Evolutionary conservation across 2,888 invertebrate genomes (phyloP).

Genomic region (Hypena proboscidalis): DNA sequence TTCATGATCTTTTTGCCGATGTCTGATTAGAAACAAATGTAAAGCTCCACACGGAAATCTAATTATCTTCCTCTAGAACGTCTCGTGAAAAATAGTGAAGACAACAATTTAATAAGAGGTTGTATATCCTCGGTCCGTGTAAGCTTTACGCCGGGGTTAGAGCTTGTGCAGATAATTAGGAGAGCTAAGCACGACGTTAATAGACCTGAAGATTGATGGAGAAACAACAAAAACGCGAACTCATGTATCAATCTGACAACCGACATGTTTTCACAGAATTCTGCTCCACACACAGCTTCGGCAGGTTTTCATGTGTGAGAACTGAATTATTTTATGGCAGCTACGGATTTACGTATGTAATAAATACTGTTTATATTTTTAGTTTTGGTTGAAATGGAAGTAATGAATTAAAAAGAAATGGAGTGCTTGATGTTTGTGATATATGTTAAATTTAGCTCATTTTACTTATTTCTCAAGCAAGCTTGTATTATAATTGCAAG

Average conservation of each 20-base stretch:
- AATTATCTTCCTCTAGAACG: conserved; percentile 23
- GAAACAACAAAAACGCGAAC: conserved; percentile 72
- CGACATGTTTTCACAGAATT: conserved; percentile 46
- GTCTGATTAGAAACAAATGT: no score
- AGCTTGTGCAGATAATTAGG: conserved; percentile 70
- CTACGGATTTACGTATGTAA: no score
- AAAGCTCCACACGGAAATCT: conserved; percentile 1
- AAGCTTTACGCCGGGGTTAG: conserved; percentile 55
- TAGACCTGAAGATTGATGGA: conserved; percentile 75
- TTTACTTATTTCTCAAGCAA: no score
- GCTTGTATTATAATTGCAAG: no score
- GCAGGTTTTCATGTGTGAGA: conserved; percentile 19
- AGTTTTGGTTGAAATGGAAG: no score
- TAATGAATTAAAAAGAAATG: no score
- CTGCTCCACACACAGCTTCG: conserved; percentile 39
- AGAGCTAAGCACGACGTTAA: conserved; percentile 73
- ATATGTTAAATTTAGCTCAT: no score
- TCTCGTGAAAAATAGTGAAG: conserved; percentile 27
- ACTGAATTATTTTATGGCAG: not conserved
- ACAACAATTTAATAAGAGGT: conserved; percentile 47
- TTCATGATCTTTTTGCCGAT: no score
- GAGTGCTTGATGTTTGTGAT: no score
- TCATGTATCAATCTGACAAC: conserved; percentile 75
- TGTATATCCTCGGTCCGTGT: conserved; percentile 45
- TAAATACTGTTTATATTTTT: no score